These are phyloP conservation scores for Synchiropus splendidus DNA, from an alignment of 2,113 vertebrate species.

Conservation along the genomic window DNA sequence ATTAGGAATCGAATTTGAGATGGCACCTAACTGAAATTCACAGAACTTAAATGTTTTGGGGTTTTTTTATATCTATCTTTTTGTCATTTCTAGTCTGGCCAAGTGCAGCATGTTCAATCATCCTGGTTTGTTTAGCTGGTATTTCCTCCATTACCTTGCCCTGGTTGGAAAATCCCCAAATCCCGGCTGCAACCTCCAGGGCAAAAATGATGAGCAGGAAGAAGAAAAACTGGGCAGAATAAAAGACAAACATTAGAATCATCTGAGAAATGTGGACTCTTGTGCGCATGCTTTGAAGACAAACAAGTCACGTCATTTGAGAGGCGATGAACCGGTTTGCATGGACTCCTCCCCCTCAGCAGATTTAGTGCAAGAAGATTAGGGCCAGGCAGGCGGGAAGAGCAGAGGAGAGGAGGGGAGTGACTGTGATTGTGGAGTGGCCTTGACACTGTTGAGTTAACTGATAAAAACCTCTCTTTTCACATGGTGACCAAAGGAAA, in stretches of 20 bases:
- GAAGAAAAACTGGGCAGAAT: conserved; percentile 77
- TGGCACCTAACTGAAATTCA: no score
- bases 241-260: conserved; percentile 13
- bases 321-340: conserved; percentile 26
- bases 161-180: conserved; percentile 93
- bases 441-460: conserved; percentile 31
- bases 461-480: conserved; percentile 7
- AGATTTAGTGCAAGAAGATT: conserved; percentile 51
- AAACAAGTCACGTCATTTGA: conserved; percentile 33
- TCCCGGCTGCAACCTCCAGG: conserved; percentile 85
- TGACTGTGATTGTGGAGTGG: conserved; percentile 16
- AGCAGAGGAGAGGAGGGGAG: conserved; percentile 12
- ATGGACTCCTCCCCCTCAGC: conserved; percentile 24
- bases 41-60: no score
- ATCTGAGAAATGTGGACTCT: conserved; percentile 6
- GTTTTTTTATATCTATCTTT: no score
- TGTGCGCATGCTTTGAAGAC: conserved; percentile 9
- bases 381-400: conserved; percentile 8
- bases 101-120: no score
- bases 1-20: no score
- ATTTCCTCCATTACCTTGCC: conserved; percentile 66
- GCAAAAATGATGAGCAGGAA: conserved; percentile 92
- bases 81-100: no score
- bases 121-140: no score
- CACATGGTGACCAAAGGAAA: no score